Conservation (phyloP, 2,113 vertebrate species). For the Pseudopodoces humilis region DNA sequence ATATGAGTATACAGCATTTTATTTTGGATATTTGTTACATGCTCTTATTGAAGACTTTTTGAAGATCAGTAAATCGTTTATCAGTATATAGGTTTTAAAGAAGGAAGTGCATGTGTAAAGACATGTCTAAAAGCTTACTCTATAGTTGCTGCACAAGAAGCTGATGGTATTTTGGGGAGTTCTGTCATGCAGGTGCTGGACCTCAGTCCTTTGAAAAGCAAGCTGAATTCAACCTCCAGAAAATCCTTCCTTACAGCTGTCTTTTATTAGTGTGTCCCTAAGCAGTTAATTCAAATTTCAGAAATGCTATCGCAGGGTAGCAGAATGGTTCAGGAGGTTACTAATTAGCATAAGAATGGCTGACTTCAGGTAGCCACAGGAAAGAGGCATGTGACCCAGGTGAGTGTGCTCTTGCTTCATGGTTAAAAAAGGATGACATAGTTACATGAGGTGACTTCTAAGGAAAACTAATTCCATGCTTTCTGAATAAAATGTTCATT, state of each 20-base stretch:
- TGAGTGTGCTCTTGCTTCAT: background rate
- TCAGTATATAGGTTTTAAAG: background rate
- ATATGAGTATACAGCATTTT: background rate
- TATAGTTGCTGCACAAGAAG: background rate
- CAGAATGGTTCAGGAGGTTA: background rate
- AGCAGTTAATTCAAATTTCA: background rate
- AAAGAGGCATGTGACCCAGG: background rate
- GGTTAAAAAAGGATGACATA: background rate
- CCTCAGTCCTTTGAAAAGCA: background rate
- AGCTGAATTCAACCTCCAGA: background rate
- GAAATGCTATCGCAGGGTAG: background rate
- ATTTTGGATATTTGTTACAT: background rate
- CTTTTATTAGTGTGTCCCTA: background rate
- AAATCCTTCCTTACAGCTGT: background rate
- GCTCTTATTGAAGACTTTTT: background rate
- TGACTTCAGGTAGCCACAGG: background rate
- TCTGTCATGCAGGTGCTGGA: background rate
- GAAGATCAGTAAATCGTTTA: background rate
- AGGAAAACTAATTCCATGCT: background rate
- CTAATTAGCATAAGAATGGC: background rate
- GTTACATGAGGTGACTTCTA: background rate
- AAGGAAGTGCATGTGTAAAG: background rate
- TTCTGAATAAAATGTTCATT: background rate
- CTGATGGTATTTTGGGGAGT: background rate
- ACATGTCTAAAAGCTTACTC: background rate